Evolutionary conservation across 1,140 invertebrate genomes (phyloP), one percentile per base, ranked within the genome.

Genomic region (Drosophila watanabei): DNA sequence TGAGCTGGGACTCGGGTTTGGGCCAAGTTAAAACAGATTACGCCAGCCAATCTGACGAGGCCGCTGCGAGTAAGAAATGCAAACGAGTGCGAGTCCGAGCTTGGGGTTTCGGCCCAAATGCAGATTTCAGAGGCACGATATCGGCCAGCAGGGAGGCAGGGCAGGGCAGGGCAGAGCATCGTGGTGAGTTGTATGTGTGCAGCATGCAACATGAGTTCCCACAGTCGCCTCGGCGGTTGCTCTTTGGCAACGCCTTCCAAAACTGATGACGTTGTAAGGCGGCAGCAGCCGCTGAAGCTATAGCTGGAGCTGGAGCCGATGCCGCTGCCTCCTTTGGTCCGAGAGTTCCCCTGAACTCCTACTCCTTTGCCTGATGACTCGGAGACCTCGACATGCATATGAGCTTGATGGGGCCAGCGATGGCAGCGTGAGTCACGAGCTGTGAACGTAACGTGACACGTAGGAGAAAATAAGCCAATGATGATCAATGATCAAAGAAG

Each of bases 191-290:
- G 79, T 85, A 60, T 85, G 79, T 90, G 87, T 90, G 87, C 82
- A 85, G 79, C 85, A 80, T 90, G 86, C 86, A 89, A 90, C 52
- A 90, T 80, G 72, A 86, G 86, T 90, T 90, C 86, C 86, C 86
- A 90, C 86, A 90, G 86, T 91, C 82, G 72, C 59, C 78, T 70
- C 77, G 61, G 83, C 86, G 65, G 86, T 80, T 90, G 86, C 86
- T 91, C 86, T 90, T 72, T 91, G 86, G 86, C 82, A 70, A 90
- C 86, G 86, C 86, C 86, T 90, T 86, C 86, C 48, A 90, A 90
- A 90, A 85, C 78, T 90, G 86, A 91, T 90, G 86, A 90, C 86
- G 86, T 90, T 86, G 86, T 86, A 90, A 82, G 86, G 72, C 77
- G 73, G 83, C 80, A 70, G 56, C 81, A 39, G 72, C 57, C 65